phyloP scores from a whole-genome alignment of 2,797 vertebrate species.

The Eidolon dupreanum region DNA sequence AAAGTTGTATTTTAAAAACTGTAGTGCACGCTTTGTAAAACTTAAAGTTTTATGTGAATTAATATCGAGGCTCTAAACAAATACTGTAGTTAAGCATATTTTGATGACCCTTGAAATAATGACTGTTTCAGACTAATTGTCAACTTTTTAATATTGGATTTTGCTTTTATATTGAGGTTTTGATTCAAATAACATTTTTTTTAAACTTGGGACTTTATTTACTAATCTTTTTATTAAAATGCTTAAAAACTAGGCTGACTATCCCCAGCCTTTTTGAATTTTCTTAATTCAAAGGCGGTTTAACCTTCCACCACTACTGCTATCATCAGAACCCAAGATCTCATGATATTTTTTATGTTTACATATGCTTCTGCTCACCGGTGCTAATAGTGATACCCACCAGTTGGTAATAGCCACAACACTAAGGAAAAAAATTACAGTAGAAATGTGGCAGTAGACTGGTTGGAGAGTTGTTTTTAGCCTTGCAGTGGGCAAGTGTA shows the following conservation, averaged over 20 bases:
- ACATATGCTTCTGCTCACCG: conserved; percentile 78
- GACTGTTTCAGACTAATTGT: conserved; percentile 72
- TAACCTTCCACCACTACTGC: conserved; percentile 90
- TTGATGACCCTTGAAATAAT: conserved; percentile 70
- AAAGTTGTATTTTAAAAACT: conserved; percentile 71
- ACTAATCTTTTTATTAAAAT: conserved; percentile 62
- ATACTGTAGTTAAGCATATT: conserved; percentile 56
- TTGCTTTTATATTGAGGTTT: conserved; percentile 57
- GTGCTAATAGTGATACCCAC: conserved; percentile 86
- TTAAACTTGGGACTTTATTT: conserved; percentile 65
- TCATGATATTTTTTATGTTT: conserved; percentile 77
- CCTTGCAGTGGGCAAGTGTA: conserved; percentile 48
- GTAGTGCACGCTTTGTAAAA: conserved; percentile 69
- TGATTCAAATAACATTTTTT: conserved; percentile 52
- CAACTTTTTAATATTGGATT: conserved; percentile 66
- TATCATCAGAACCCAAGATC: conserved; percentile 82
- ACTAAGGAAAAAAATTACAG: conserved; percentile 41
- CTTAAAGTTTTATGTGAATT: conserved; percentile 68
- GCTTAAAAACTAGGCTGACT: conserved; percentile 44
- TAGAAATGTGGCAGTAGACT: conserved; percentile 63
- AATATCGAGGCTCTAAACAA: conserved; percentile 38
- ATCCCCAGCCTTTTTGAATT: conserved; percentile 69
- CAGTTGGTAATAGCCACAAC: conserved; percentile 74
- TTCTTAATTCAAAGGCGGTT: conserved; percentile 83
- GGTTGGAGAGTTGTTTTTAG: conserved; percentile 49